Evolutionary conservation across 2,888 invertebrate genomes (phyloP).

Genomic region (Bugula neritina): DNA sequence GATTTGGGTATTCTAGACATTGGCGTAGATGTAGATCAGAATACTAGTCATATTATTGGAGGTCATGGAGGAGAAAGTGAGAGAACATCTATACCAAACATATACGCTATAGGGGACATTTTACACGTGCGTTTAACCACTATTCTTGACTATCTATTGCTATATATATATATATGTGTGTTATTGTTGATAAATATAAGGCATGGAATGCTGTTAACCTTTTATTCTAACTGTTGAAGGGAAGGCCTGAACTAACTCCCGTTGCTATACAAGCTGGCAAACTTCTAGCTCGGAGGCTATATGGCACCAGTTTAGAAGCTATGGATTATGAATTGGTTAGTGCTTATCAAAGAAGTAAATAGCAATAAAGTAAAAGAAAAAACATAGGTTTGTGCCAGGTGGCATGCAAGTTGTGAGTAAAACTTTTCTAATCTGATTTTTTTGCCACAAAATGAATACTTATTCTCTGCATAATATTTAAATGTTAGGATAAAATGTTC

Average conservation of each 20-base stretch:
- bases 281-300: constrained; percentile 43
- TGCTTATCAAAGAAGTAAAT: no score
- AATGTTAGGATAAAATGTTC: no score
- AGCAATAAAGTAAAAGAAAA: no score
- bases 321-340: constrained; percentile 46
- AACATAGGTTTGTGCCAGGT: no score
- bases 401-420: no score
- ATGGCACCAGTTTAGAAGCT: constrained; percentile 34
- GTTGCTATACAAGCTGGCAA: constrained; percentile 46
- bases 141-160: neutral
- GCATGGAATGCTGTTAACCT: no score
- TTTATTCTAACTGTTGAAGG: constrained; percentile 50
- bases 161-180: neutral
- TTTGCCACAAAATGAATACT: no score
- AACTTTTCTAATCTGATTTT: no score
- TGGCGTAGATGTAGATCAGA: constrained; percentile 40
- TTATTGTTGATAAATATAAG: no score
- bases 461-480: no score
- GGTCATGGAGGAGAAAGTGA: constrained; percentile 35
- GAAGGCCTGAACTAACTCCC: constrained; percentile 44
- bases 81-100: constrained; percentile 36
- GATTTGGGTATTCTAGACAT: constrained; percentile 43
- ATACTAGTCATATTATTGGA: constrained; percentile 38
- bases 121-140: constrained; percentile 61
- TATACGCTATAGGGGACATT: constrained; percentile 59